Base-by-base conservation (phyloP, 2,113 vertebrate species). In the Brachirus orientalis region DNA sequence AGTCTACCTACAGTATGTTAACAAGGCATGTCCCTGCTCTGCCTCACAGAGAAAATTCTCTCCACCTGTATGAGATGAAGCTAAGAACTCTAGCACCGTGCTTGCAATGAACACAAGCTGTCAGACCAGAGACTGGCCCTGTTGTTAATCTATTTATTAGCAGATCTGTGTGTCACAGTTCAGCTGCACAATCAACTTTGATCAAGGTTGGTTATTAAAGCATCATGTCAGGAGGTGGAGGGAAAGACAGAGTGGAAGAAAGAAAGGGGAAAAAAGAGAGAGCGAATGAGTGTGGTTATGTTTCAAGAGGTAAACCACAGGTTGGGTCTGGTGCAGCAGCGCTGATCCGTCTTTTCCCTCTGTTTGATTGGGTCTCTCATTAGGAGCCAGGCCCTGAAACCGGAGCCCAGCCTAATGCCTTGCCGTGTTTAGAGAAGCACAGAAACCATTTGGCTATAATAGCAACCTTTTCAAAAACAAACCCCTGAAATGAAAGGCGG, bases 401-500 rank as follows among this genome's bases (percentile, higher is more conserved):
- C 66, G 11, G 91, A 94, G 88, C 85, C 70, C 56, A 2, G 75
- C 63, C 85, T 93, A 94, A 94, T 92, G 90, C 89, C 89, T 90
- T 53, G 86, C 87, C 51, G 76, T 92, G 91, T 93, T 93, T 92
- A 88, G 86, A 90, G 79, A 90, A 92, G 87, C 77, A 83, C 75
- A 90, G 86, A 91, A 91, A 87, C 89, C 90, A 88, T 92, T 92
- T 89, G 84, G 87, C 86, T 85, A 80, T 89, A 92, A 92, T 90
- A 92, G 91, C 80, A 82, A 89, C 82, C 75, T 90, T 92, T 91
- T 90, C 69, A 90, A 90, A 91, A 91, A 89, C 88, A 92, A 91
- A 89, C 83, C 64, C 74, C 69, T 52, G 69, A 86, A 92, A 92
- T 84, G 86, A 91, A 90, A 92, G 88, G 84, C 68, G 75, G 78